Evolutionary conservation across 2,888 invertebrate genomes (phyloP).

Genomic region (Eilema caniola): DNA sequence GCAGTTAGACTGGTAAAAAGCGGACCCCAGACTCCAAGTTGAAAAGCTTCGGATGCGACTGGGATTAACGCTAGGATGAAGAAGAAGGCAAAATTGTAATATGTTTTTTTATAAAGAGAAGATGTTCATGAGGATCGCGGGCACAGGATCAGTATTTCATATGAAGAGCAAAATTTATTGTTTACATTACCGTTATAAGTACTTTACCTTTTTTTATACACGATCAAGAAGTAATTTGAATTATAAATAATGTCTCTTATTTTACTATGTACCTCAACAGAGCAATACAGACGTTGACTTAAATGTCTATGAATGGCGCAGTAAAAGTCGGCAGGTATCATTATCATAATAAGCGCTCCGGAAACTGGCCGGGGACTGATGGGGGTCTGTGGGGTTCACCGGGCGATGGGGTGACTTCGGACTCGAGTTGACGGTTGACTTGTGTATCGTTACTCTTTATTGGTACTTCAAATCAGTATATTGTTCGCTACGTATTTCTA

Average conservation of each 20-base stretch:
- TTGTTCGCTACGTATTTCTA: background rate
- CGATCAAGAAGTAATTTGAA: background rate
- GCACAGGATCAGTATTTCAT: background rate
- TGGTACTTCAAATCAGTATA: conserved; percentile 46
- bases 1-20: no score
- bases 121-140: background rate
- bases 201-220: no score
- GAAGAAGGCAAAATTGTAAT: no score
- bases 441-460: conserved; percentile 44
- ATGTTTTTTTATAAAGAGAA: no score
- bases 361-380: conserved; percentile 42
- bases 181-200: no score
- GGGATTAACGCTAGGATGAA: no score
- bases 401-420: conserved; percentile 24
- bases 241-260: background rate
- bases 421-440: conserved; percentile 52
- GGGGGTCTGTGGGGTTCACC: conserved; percentile 11
- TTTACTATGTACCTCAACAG: background rate
- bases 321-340: conserved; percentile 42
- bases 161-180: background rate
- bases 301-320: conserved; percentile 34
- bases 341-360: conserved; percentile 50
- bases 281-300: conserved; percentile 28
- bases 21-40: no score
- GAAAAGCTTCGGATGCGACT: no score